These are phyloP conservation scores for Oreamnos americanus DNA, from an alignment of 2,113 vertebrate genomes.

Conservation along the genomic window DNA sequence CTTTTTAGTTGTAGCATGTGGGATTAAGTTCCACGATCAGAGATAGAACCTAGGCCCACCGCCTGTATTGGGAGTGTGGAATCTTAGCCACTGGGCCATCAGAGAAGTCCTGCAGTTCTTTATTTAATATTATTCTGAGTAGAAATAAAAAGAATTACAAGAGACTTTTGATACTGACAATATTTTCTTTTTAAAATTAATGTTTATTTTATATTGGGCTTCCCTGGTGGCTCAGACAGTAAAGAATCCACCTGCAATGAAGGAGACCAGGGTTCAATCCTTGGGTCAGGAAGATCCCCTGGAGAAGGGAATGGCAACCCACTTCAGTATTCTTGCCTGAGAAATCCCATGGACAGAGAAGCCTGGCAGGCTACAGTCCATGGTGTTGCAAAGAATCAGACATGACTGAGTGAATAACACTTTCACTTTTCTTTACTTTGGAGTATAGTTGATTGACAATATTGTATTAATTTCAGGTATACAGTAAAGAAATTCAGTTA, in stretches of 20 bases:
- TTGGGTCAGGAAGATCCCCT: neutral
- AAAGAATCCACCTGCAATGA: neutral
- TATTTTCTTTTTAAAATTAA: neutral
- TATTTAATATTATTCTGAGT: neutral
- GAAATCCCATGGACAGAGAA: neutral
- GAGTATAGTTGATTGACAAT: neutral
- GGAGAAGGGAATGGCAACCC: neutral
- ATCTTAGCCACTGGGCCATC: neutral
- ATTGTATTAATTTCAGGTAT: neutral
- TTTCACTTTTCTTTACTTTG: neutral
- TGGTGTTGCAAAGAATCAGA: neutral
- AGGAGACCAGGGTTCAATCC: neutral
- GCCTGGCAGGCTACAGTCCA: neutral
- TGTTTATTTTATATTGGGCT: neutral
- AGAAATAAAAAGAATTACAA: neutral
- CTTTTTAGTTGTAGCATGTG: neutral
- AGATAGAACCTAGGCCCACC: fast-evolving
- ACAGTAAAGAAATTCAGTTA: neutral
- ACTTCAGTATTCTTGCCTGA: neutral
- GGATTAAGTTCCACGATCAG: neutral
- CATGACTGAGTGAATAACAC: neutral
- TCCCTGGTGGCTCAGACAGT: neutral
- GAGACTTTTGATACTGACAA: neutral
- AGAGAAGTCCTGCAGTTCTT: neutral
- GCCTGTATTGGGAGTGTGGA: neutral